Evolutionary conservation across 2,797 vertebrate genomes (phyloP), one percentile per base, ranked within the genome.

Genomic region (Rhinophrynus dorsalis): DNA sequence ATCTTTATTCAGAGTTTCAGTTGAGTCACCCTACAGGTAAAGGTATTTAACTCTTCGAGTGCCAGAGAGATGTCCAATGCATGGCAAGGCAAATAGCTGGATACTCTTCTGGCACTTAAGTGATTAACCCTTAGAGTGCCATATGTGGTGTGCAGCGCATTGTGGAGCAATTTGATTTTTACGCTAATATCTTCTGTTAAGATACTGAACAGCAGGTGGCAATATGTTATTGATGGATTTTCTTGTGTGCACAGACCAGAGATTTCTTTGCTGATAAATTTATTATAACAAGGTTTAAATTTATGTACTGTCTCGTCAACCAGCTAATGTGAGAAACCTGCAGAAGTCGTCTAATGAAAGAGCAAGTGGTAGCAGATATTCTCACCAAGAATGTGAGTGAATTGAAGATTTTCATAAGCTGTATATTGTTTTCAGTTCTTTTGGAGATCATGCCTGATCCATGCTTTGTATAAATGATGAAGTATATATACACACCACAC

Each of bases 331-430:
- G 61, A 66, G 61, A 66, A 51, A 44, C 45, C 32, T 59, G 35
- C 30, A 59, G 54, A 33, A 72, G 61, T 51, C 69, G 59, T 45
- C 69, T 59, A 62, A 29, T 54, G 17, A 63, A 63, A 44, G 29
- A 32, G 48, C 26, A 58, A 64, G 33, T 62, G 37, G 54, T 66
- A 54, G 59, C 48, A 65, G 44, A 18, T 65, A 29, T 65, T 72
- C 61, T 72, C 35, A 57, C 69, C 12, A 65, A 51, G 13, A 52
- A 72, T 40, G 69, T 59, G 37, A 8, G 59, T 72, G 60, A 58
- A 64, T 64, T 45, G 35, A 45, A 66, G 26, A 60, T 17, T 23
- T 60, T 72, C 44, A 52, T 38, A 30, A n/a, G 59, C 7, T 23
- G 35, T 11, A 33, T 15, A 29, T 67, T 55, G 62, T 51, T 60